Conservation (phyloP, 2,888 invertebrate genomes). For the Cataglyphis albicans region DNA sequence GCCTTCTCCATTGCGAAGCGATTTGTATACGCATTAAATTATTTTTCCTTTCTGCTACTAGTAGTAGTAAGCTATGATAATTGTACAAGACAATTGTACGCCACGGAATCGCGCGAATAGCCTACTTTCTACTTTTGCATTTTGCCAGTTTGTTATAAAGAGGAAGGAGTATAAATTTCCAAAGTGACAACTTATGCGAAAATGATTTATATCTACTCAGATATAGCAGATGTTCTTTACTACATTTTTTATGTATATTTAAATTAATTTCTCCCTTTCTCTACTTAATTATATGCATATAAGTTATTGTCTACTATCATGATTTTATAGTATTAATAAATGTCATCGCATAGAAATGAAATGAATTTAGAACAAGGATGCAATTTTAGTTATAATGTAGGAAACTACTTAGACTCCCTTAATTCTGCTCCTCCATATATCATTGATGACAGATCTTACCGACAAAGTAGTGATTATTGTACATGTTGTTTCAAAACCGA, state of each 20-base stretch:
- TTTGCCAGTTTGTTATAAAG: conserved; percentile 34
- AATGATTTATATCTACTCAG: background rate
- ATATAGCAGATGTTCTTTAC: background rate
- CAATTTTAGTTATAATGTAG: conserved; percentile 19
- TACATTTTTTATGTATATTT: background rate
- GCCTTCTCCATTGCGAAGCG: conserved; percentile 59
- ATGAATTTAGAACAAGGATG: conserved; percentile 3
- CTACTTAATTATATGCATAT: background rate
- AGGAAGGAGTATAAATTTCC: conserved; percentile 53
- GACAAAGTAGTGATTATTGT: conserved; percentile 36
- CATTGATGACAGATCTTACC: conserved; percentile 33
- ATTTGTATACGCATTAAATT: conserved; percentile 64
- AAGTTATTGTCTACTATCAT: conserved; percentile 20
- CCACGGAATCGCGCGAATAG: conserved; percentile 58
- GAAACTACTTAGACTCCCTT: conserved; percentile 22
- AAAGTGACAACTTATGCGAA: background rate
- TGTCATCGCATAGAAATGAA: background rate
- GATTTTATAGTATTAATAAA: conserved; percentile 28
- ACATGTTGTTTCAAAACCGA: conserved; percentile 26
- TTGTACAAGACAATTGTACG: conserved; percentile 49
- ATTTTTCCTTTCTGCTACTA: conserved; percentile 58
- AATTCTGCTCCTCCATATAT: conserved; percentile 11
- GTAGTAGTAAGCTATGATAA: conserved; percentile 59
- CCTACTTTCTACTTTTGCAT: conserved; percentile 71
- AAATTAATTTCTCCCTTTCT: conserved; percentile 18